Base-by-base conservation (phyloP, 2,113 vertebrate genomes). In the Dendrocopos noguchii region DNA sequence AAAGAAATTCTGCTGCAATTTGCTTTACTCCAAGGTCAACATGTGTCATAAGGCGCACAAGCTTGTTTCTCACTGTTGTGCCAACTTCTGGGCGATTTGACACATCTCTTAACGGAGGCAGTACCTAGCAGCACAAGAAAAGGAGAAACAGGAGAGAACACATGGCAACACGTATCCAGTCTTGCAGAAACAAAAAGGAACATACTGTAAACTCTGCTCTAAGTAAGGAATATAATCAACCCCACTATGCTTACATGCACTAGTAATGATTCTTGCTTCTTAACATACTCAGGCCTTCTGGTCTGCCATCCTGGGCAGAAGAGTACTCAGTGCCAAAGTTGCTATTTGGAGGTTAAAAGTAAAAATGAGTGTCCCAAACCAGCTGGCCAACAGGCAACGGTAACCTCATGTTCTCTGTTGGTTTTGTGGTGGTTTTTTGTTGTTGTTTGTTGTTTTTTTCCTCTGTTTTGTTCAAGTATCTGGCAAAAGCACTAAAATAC, bases 11-110 rank as follows among this genome's bases (percentile, higher is more conserved):
- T 64, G 99, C 99, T 76, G 99, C 98, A 42, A 98, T 98, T 93
- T 99, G 99, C 97, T 99, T 99, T 89, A 99, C 99, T 29, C 98
- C 99, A 91, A 99, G 98, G 95, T 99, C 99, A 20, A 99, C 98
- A 0, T 99, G 99, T 15, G 99, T 99, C 99, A 99, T 99, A 42
- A 99, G 98, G 68, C 99, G 99, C 80, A 99, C 99, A 70, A 99
- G 96, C 96, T 99, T 99, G 98, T 99, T 99, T 64, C 99, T 98
- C 92, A 98, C 96, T 15, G 99, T 98, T 79, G 97, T 98, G 91
- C 99, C 99, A 24, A 99, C 98, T 97, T 99, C 99, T 31, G 99
- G 99, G 63, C 99, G 98, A 88, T 98, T 99, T 50, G 98, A 99
- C 66, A 99, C 99, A 78, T 99, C 99, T 92, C 98, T 99, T 71